Percentiles rank a stretch among this genome's conserved stretches.
These are phyloP conservation scores for Falco novaeseelandiae DNA, from an alignment of 2,797 vertebrate genomes.

Conservation along the genomic window DNA sequence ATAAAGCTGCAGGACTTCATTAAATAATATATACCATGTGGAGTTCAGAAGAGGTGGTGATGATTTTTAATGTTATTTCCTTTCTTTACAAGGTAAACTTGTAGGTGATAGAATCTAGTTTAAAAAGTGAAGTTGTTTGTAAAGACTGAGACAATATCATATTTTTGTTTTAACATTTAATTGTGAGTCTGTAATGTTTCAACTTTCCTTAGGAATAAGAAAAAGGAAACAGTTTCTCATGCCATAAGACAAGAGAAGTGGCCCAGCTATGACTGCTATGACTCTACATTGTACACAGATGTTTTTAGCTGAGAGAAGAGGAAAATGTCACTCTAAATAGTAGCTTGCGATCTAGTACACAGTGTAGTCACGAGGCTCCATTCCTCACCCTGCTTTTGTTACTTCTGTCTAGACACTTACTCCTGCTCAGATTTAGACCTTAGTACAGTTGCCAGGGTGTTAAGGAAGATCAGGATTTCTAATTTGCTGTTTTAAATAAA, in stretches of 20 bases:
- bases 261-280: not conserved
- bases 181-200: not conserved
- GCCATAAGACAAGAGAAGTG: not conserved
- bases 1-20: constrained; percentile 17
- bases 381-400: not conserved
- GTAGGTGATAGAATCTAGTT: constrained; percentile 6
- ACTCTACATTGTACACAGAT: not conserved
- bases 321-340: not conserved
- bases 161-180: not conserved
- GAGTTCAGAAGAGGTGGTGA: constrained; percentile 22
- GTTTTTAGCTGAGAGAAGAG: not conserved
- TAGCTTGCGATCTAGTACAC: not conserved
- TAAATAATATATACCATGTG: not conserved
- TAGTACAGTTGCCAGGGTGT: not conserved
- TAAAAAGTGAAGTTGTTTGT: not conserved
- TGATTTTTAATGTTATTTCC: constrained; percentile 45
- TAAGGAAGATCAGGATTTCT: not conserved
- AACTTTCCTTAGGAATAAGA: not conserved
- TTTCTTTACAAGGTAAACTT: constrained; percentile 5
- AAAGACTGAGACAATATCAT: not conserved
- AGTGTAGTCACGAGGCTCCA: not conserved
- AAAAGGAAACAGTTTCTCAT: not conserved
- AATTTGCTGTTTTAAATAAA: not conserved
- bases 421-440: not conserved
- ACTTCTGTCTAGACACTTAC: not conserved